phyloP scores from a whole-genome alignment of 2,888 invertebrate genomes.

The Drosophila borborema region DNA sequence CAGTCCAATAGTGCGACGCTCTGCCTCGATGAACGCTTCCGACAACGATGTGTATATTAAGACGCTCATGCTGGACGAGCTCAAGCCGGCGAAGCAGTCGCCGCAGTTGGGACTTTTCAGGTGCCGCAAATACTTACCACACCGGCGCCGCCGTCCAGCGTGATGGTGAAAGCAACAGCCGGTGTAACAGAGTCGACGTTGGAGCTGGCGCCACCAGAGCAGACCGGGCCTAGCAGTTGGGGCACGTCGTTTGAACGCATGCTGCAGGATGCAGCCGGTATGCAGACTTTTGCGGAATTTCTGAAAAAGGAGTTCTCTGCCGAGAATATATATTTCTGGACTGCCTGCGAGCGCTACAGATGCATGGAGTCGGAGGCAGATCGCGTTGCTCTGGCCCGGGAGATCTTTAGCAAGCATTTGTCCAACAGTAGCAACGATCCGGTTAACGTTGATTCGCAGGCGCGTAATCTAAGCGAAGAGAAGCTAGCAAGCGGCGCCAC shows the following conservation, averaged over 20 bases:
- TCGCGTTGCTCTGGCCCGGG: slow-evolving; percentile 88
- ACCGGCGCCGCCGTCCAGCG: slow-evolving; percentile 55
- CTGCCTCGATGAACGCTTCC: slow-evolving; percentile 86
- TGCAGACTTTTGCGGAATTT: slow-evolving; percentile 96
- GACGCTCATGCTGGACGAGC: slow-evolving; percentile 84
- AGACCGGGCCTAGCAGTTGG: slow-evolving; percentile 88
- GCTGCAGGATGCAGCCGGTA: slow-evolving; percentile 93
- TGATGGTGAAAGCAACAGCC: slow-evolving; percentile 43
- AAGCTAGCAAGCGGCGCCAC: slow-evolving; percentile 87
- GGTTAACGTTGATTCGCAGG: slow-evolving; percentile 98
- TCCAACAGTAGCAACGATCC: slow-evolving; percentile 95
- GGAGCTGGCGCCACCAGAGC: slow-evolving; percentile 31
- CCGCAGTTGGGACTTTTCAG: slow-evolving; percentile 55
- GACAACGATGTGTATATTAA: slow-evolving; percentile 87
- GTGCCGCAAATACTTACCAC: slow-evolving; percentile 65
- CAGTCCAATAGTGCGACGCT: slow-evolving; percentile 82
- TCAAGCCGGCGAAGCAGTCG: slow-evolving; percentile 61
- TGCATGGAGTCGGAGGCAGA: slow-evolving; percentile 87
- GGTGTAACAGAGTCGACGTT: slow-evolving; percentile 11
- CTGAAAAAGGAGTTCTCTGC: slow-evolving; percentile 98
- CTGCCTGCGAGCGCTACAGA: slow-evolving; percentile 95
- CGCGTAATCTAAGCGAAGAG: slow-evolving; percentile 89
- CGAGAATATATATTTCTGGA: slow-evolving; percentile 99
- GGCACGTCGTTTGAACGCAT: slow-evolving; percentile 95
- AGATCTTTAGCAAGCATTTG: slow-evolving; percentile 95